Evolutionary conservation across 2,797 vertebrate genomes (phyloP).

Genomic region (Muscicapa striata): DNA sequence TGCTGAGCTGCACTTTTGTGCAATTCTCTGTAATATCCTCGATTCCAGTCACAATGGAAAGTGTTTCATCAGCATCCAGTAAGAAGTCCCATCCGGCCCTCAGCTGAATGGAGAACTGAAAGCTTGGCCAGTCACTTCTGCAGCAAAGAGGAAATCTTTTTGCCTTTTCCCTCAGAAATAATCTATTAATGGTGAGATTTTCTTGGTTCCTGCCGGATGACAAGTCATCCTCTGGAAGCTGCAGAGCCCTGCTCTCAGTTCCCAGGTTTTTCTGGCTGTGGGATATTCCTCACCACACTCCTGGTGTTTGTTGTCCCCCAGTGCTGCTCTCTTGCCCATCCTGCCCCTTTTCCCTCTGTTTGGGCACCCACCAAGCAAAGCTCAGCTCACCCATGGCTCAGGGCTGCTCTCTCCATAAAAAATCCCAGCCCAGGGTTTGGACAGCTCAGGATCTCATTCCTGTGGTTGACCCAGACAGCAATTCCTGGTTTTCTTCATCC

Average conservation of each 20-base stretch:
- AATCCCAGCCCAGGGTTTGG: not conserved
- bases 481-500: not conserved
- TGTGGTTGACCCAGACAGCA: not conserved
- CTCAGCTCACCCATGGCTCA: not conserved
- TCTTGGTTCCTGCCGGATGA: not conserved
- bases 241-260: not conserved
- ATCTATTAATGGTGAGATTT: not conserved
- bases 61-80: constrained; percentile 45
- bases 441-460: not conserved
- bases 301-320: not conserved
- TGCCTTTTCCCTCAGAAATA: not conserved
- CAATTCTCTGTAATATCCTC: not conserved
- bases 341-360: not conserved
- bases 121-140: not conserved
- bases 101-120: constrained; percentile 44
- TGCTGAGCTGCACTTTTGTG: not conserved
- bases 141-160: not conserved
- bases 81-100: not conserved
- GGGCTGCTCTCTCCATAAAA: not conserved
- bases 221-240: not conserved
- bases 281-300: not conserved
- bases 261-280: not conserved
- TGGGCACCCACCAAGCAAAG: not conserved
- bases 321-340: not conserved
- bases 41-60: constrained; percentile 56